Evolutionary conservation across 2,888 invertebrate species (phyloP).

Genomic region (Nephrotoma guestfalica): DNA sequence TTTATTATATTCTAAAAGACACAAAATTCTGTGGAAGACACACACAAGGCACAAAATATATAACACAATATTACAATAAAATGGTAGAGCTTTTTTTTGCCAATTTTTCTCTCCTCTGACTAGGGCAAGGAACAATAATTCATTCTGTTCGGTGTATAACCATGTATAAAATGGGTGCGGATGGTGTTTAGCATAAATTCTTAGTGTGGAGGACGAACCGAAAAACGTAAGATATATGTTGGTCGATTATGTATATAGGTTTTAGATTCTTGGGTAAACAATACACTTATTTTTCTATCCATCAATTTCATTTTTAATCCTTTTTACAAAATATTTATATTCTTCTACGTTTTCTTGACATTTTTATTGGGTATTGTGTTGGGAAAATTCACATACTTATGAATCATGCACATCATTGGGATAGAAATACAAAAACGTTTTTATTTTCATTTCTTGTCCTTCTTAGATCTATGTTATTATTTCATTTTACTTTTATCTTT

Average conservation of each 20-base stretch:
- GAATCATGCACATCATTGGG: not conserved
- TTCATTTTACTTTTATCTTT: not conserved
- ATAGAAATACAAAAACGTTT: not conserved
- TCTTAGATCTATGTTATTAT: not conserved
- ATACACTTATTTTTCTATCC: not conserved
- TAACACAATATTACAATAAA: not conserved
- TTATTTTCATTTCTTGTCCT: not conserved
- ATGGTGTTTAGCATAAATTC: not conserved
- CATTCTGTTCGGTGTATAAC: not conserved
- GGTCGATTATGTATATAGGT: not conserved
- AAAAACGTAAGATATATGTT: not conserved
- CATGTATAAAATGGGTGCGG: not conserved
- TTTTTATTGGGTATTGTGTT: not conserved
- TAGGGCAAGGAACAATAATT: not conserved
- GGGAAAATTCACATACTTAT: not conserved
- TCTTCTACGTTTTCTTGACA: not conserved
- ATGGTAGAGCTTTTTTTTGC: not conserved
- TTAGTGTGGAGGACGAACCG: not conserved
- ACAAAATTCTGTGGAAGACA: not conserved
- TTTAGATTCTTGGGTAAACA: not conserved
- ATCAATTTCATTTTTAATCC: not conserved
- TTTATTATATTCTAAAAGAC: not conserved
- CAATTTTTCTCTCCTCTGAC: not conserved
- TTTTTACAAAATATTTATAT: not conserved
- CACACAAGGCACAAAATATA: not conserved